A percentile compares a stretch with the other conserved stretches of the same genome.
Conservation (phyloP, 2,113 vertebrate genomes). For the Arvicanthis niloticus region DNA sequence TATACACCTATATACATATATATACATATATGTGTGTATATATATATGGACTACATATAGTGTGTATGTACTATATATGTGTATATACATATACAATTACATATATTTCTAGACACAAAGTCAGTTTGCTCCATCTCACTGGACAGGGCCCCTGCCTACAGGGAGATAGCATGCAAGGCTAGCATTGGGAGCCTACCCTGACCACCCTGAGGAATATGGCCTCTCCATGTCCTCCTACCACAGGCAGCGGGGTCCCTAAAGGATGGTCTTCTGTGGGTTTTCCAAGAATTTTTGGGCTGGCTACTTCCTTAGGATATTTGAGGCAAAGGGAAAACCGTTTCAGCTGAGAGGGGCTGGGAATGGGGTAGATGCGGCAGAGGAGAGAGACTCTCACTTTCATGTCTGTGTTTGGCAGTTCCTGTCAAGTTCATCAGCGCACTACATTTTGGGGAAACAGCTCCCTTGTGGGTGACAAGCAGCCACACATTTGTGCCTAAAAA, state of each 20-base stretch:
- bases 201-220: accelerated
- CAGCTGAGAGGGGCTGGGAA: background rate
- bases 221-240: background rate
- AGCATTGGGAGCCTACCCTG: accelerated
- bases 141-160: background rate
- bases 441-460: background rate
- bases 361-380: background rate
- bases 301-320: background rate
- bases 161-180: background rate
- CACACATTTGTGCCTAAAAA: constrained; percentile 34
- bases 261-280: background rate
- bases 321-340: background rate
- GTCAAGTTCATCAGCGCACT: background rate
- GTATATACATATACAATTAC: background rate
- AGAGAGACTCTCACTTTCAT: background rate
- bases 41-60: too few relatives aligned
- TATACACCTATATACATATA: too few relatives aligned
- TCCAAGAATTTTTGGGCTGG: background rate
- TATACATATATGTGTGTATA: too few relatives aligned
- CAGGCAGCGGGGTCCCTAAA: background rate
- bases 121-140: background rate
- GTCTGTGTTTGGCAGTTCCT: background rate
- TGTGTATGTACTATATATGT: too few relatives aligned
- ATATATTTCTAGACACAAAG: constrained; percentile 22
- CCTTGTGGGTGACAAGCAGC: background rate